Evolutionary conservation across 2,113 vertebrate species (phyloP), one percentile per base, ranked within the genome.

Genomic region (Dipodomys spectabilis): DNA sequence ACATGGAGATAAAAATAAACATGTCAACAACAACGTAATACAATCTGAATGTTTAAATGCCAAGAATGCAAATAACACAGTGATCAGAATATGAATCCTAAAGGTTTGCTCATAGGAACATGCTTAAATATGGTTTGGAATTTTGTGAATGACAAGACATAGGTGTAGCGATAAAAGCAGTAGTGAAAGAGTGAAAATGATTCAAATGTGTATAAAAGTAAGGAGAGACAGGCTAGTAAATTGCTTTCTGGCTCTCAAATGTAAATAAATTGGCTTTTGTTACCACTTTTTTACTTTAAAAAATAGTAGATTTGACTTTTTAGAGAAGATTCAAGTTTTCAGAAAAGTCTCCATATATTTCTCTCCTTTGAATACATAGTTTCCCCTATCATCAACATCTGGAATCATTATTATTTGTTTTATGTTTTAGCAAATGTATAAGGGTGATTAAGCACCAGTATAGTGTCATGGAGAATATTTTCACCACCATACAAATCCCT

Each of bases 1-100:
- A 94, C 93, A 95, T 91, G 62, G 85, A 95, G 90, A 95, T 95
- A 96, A 97, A 97, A 97, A 96, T 95, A 96, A 96, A 94, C 93
- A 97, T 82, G 75, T 97, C 93, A 96, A 95, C 95, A 94, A 95
- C 85, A 88, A 93, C 74, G 93, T 86, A 95, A 93, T 95, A 90
- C 84, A 94, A 85, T 95, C 73, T 95, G 84, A 96, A 92, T 95
- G 90, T 92, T 96, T 96, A 97, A 96, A 94, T 92, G 91, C 78
- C 90, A 94, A 88, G 82, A 94, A 95, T 96, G 85, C 90, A 86
- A 96, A 83, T 93, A 96, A 95, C 45, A 2, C 94, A 97, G 65
- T 88, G 45, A 96, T 95, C 79, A 83, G 67, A 97, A 95, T 90
- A 86, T 0, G 32, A 44, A 82, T 95, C 83, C 74, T 91, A 95